phyloP scores from a whole-genome alignment of 2,888 invertebrate genomes.

The Eledone cirrhosa region DNA sequence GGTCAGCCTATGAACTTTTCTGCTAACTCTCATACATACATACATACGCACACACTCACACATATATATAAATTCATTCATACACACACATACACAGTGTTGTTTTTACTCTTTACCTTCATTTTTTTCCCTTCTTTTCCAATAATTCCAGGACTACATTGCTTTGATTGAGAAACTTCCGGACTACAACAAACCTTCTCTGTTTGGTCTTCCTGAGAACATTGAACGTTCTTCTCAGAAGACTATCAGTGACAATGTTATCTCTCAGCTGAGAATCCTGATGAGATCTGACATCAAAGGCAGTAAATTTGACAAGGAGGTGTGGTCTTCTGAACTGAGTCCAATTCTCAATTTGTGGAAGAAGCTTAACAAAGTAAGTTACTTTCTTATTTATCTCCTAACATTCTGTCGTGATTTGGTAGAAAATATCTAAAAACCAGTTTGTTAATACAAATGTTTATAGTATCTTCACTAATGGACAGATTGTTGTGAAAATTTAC shows the following conservation, averaged over 20 bases:
- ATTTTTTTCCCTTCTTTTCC: too few relatives aligned
- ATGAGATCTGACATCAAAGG: constrained; percentile 67
- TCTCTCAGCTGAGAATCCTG: constrained; percentile 73
- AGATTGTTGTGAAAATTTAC: too few relatives aligned
- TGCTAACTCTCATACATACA: too few relatives aligned
- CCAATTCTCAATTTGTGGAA: constrained; percentile 85
- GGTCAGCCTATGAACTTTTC: too few relatives aligned
- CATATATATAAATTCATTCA: too few relatives aligned
- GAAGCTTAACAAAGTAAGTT: constrained; percentile 72
- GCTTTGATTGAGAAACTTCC: constrained; percentile 76
- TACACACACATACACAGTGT: too few relatives aligned
- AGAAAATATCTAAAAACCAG: too few relatives aligned
- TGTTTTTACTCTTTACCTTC: neutral
- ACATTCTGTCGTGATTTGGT: too few relatives aligned
- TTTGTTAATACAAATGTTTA: too few relatives aligned
- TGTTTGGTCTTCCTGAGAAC: constrained; percentile 87
- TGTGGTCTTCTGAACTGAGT: constrained; percentile 74
- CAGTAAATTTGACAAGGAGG: constrained; percentile 69
- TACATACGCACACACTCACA: too few relatives aligned
- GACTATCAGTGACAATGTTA: constrained; percentile 73
- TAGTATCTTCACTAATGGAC: too few relatives aligned
- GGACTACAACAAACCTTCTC: constrained; percentile 78
- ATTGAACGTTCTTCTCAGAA: constrained; percentile 86
- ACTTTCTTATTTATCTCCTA: too few relatives aligned
- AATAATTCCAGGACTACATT: constrained; percentile 76